Base-by-base conservation (phyloP, 1,140 invertebrate species). In the Drosophila biarmipes region DNA sequence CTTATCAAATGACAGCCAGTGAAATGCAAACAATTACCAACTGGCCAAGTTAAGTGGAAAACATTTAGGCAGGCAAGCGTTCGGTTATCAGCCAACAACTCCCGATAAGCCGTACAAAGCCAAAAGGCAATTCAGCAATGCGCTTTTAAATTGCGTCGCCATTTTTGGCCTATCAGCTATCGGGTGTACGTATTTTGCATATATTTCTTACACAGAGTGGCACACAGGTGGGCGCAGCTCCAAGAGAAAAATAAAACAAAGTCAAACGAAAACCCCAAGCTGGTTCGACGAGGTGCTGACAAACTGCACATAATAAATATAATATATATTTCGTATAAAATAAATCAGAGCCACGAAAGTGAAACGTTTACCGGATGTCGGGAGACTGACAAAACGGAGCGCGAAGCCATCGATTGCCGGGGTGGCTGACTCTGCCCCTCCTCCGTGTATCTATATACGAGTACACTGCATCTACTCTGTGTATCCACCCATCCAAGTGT, bases 241-340 rank as follows among this genome's bases (percentile, higher is more conserved):
- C 45, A 17, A 29, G 12, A 15, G 21, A 21, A 62, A 31, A 29
- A 29, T 29, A 29, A 29, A 8, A 8, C 15, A 24, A 27, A 55
- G 17, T 14, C 17, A 62, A 57, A 42, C 34, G 42, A 40, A 68
- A 34, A 43, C 10, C 12, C 15, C 24, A 34, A 63, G 54, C 63
- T 48, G 55, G 69, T 45, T 46, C 48, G 67, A 40, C 45, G 34
- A 73, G 73, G 73, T 61, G 81, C 78, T 87, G 81, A 86, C 82
- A 86, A 87, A 86, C 82, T 86, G 82, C 82, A 86, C 82, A 87
- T 86, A 81, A 86, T 86, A 86, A 87, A 86, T 81, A 81, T 72
- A 74, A 71, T 87, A 58, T 77, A 46, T 69, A 59, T 74, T 80
- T 87, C 76, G 68, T 78, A 74, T 81, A 74, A 87, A 81, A 86